phyloP scores from a whole-genome alignment of 2,888 invertebrate species.

The Drosophila nr. medialis region DNA sequence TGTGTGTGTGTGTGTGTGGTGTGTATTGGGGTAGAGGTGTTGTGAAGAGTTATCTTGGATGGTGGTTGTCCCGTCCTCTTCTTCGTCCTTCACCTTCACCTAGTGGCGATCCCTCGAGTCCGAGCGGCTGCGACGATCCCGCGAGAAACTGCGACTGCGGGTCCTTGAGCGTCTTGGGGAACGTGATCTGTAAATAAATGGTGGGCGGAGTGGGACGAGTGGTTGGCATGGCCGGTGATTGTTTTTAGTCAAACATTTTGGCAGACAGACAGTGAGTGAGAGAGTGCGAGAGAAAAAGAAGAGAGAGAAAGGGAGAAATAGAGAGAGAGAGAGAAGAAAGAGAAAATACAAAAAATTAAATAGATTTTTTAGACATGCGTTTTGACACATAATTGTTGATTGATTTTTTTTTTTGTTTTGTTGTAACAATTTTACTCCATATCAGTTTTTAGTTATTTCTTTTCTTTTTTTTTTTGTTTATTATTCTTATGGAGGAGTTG shows the following conservation, averaged over 20 bases:
- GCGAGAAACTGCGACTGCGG: slow-evolving; percentile 86
- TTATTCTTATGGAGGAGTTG: slow-evolving; percentile 35
- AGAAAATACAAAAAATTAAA: slow-evolving; percentile 66
- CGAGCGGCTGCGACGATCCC: slow-evolving; percentile 87
- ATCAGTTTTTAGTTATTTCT: slow-evolving; percentile 7
- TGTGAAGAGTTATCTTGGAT: slow-evolving; percentile 12
- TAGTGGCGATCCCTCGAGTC: slow-evolving; percentile 87
- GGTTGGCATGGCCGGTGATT: slow-evolving; percentile 1
- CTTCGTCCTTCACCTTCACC: slow-evolving; percentile 20
- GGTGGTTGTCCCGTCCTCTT: slow-evolving; percentile 2
- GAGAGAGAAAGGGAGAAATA: slow-evolving; percentile 29
- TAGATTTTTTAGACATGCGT: slow-evolving; percentile 42
- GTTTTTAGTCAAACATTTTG: slow-evolving; percentile 14
- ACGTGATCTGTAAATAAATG: slow-evolving; percentile 83
- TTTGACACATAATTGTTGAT: slow-evolving; percentile 14
- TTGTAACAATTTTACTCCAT: slow-evolving; percentile 32
- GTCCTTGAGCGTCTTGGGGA: slow-evolving; percentile 84
- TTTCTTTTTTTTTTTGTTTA: slow-evolving; percentile 10
- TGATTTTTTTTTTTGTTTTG: slow-evolving; percentile 7
- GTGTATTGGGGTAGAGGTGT: slow-evolving; percentile 5
- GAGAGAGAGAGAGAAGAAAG: slow-evolving; percentile 34
- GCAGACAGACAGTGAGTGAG: slow-evolving; percentile 35
- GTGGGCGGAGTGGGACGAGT: slow-evolving; percentile 15
- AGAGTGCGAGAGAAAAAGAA: slow-evolving; percentile 36
- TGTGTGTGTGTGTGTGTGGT: slow-evolving; percentile 22